Base-by-base conservation (phyloP, 2,888 invertebrate species). In the Hirtodrosophila trivittata region DNA sequence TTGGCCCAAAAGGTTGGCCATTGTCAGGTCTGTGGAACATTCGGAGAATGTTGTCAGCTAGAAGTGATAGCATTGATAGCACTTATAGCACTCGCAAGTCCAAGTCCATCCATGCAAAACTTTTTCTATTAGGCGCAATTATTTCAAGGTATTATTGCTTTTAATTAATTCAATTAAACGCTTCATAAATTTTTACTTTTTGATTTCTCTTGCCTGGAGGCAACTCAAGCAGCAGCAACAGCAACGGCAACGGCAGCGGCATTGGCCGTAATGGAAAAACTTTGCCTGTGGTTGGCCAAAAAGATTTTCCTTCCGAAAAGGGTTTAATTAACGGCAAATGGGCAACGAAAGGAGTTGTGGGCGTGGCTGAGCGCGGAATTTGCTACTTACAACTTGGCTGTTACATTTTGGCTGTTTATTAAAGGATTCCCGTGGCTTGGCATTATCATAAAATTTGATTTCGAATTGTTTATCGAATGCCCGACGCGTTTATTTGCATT, bases 121-220 rank as follows among this genome's bases (percentile, higher is more conserved):
- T 86, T 82, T 86, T 86, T 86, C 85, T 82, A 86, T 84, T 86
- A 84, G 78, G 49, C 82, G 64, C 70, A 84, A 86, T 82, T 81
- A 85, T 86, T 85, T 77, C 78, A 82, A 82, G 75, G 75, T 84
- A 84, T 84, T 87, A 87, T 88, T 89, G 87, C 85, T 87, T 81
- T 89, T 88, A 88, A 88, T 89, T 88, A 87, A 88, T 88, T 88
- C 88, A 88, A 88, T 88, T 89, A 88, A 89, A 88, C 89, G 88
- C 87, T 88, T 88, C 88, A 88, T 88, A 88, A 88, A 88, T 89
- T 88, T 89, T 88, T 86, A 83, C 84, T 86, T 84, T 87, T 78
- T 84, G 77, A 77, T 86, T 77, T 82, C 76, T 85, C 70, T 87
- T 76, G 74, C 77, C 73, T 70, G 74, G 68, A 88, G 86, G 77